Evolutionary conservation across 2,113 vertebrate species (phyloP).

Genomic region (Thryonomys swinderianus): DNA sequence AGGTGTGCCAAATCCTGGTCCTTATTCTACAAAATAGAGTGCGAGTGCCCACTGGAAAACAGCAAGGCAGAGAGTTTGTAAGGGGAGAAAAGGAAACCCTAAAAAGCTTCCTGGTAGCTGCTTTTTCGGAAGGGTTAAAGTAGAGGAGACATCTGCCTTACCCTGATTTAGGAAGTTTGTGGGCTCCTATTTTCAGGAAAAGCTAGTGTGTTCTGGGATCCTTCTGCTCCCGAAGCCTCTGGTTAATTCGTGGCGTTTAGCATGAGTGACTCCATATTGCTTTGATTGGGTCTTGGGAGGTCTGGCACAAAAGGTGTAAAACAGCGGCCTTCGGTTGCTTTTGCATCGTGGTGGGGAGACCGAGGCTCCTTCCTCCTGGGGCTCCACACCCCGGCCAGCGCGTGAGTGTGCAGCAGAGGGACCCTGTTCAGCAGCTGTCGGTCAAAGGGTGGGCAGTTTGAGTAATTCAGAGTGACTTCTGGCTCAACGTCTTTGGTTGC

Average conservation of each 20-base stretch:
- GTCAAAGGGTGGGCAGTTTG: fast-evolving
- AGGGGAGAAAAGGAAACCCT: no score
- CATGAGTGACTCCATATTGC: background rate
- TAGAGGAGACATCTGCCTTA: background rate
- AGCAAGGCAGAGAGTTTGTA: background rate
- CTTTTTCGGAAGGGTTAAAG: background rate
- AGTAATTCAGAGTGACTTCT: fast-evolving
- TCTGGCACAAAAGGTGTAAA: background rate
- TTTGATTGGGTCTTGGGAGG: background rate
- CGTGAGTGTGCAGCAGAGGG: background rate
- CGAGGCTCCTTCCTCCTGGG: background rate
- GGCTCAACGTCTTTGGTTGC: background rate
- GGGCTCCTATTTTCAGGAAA: background rate
- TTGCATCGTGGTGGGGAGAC: background rate
- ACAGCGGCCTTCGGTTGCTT: background rate
- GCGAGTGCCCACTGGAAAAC: no score
- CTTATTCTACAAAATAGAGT: background rate
- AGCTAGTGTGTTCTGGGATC: no score
- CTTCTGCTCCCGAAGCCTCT: background rate
- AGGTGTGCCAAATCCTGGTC: no score
- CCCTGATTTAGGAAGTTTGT: background rate
- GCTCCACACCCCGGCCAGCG: fast-evolving
- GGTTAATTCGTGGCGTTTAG: background rate
- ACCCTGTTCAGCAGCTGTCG: background rate
- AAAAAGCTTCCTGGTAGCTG: no score